These are phyloP conservation scores for Orycteropus afer DNA, from an alignment of 2,113 vertebrate species.

Conservation along the genomic window DNA sequence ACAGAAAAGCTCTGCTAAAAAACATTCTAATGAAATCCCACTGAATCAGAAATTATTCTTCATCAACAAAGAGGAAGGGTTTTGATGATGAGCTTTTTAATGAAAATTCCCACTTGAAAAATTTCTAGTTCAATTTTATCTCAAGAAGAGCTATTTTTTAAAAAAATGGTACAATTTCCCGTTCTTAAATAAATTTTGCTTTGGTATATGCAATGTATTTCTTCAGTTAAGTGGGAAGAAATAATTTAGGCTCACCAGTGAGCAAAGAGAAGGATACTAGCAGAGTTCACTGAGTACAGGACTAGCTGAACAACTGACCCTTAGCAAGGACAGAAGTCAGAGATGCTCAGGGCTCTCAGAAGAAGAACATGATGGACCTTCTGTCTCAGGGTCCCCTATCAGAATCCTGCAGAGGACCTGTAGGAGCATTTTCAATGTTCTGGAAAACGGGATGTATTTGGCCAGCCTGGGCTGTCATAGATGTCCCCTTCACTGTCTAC, in stretches of 20 bases:
- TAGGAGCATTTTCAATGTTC: neutral
- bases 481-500: neutral
- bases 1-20: neutral
- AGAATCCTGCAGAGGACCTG: neutral
- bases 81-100: neutral
- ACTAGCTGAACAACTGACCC: neutral
- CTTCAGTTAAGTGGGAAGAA: neutral
- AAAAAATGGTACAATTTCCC: neutral
- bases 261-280: neutral
- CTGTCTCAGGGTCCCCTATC: neutral
- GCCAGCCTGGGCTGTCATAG: neutral
- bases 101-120: neutral
- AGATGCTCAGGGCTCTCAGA: neutral
- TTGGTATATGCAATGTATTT: neutral
- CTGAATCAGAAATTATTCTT: neutral
- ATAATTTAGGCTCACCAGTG: neutral
- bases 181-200: neutral
- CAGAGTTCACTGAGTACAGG: neutral
- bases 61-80: neutral
- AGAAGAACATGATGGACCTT: neutral
- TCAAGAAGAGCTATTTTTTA: neutral
- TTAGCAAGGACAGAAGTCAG: neutral
- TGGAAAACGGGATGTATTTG: neutral
- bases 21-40: neutral
- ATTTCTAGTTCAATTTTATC: neutral